A percentile compares a stretch with the other conserved stretches of the same genome.
Conservation (phyloP, 2,797 vertebrate species). For the Clarias fuscus region DNA sequence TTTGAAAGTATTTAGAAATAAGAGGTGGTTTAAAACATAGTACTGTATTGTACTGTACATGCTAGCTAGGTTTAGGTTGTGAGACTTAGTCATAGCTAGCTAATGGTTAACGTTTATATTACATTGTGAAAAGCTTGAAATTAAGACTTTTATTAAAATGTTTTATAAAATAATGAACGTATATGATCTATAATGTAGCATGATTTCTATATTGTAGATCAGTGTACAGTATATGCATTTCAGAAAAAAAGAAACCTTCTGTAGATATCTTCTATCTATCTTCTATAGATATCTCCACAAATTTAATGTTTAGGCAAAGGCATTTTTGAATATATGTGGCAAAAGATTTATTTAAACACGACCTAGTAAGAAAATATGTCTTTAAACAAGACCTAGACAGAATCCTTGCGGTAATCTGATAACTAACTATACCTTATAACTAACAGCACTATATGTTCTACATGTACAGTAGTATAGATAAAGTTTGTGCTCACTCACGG, state of each 20-base stretch:
- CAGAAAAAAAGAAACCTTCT: background rate
- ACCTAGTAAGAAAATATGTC: background rate
- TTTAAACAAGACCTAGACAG: background rate
- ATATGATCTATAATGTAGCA: background rate
- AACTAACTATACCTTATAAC: background rate
- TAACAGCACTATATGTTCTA: background rate
- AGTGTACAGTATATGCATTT: background rate
- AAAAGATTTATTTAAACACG: background rate
- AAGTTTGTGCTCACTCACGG: conserved; percentile 71
- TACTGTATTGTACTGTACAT: background rate
- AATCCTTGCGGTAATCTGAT: background rate
- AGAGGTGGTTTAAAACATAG: no score
- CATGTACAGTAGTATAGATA: background rate
- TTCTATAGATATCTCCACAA: background rate
- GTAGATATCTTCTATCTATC: background rate
- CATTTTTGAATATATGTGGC: background rate
- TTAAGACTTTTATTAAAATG: background rate
- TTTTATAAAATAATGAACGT: background rate
- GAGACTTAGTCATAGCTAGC: no score
- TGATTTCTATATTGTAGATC: background rate
- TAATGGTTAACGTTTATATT: background rate
- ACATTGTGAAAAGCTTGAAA: background rate
- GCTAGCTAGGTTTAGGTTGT: background rate
- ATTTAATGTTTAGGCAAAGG: background rate
- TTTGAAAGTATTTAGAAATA: no score